Evolutionary conservation across 2,113 vertebrate species (phyloP).

Genomic region (Chaetorhynchus papuensis): DNA sequence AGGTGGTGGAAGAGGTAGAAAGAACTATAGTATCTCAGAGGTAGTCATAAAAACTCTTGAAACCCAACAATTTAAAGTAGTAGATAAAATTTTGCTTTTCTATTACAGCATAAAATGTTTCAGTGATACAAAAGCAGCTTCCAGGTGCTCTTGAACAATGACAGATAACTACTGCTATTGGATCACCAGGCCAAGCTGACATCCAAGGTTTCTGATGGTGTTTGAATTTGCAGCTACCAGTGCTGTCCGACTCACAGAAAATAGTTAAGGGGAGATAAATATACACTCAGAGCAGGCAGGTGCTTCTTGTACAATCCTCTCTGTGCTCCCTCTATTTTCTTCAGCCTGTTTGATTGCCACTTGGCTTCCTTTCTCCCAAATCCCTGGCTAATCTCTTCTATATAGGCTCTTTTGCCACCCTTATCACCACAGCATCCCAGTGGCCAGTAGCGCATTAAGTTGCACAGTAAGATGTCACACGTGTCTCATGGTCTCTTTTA

Average conservation of each 20-base stretch:
- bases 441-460: background rate
- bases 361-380: constrained; percentile 42
- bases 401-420: constrained; percentile 18
- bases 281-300: background rate
- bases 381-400: constrained; percentile 24
- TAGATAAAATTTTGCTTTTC: background rate
- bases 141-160: background rate
- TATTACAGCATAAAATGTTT: background rate
- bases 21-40: background rate
- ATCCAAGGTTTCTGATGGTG: background rate
- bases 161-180: background rate
- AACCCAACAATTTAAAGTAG: background rate
- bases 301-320: background rate
- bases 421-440: background rate
- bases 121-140: background rate
- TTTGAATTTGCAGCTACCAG: background rate
- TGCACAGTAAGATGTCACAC: background rate
- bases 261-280: background rate
- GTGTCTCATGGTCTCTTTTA: background rate
- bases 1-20: accelerated
- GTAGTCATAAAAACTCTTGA: background rate
- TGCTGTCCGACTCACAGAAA: background rate
- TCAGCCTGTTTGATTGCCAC: constrained; percentile 13
- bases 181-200: background rate
- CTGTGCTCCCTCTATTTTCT: constrained; percentile 14